Percentiles rank a stretch among this genome's conserved stretches.
Evolutionary conservation across 2,113 vertebrate species (phyloP).

Genomic region (Phaethornis superciliosus): DNA sequence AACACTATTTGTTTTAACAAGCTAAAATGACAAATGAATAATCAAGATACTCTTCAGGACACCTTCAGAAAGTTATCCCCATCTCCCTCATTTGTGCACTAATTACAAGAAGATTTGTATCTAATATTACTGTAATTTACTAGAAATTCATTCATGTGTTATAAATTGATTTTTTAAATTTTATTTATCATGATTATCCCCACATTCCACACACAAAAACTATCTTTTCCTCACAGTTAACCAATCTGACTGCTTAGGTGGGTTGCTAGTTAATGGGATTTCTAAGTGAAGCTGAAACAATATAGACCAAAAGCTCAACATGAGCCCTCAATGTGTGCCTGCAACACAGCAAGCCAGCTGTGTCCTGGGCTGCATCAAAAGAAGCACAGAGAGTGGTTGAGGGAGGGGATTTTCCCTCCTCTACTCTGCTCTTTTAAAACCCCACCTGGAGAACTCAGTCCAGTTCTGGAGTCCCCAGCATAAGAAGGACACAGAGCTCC

Average conservation of each 20-base stretch:
- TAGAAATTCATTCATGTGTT: background rate
- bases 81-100: background rate
- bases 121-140: background rate
- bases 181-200: background rate
- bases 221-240: background rate
- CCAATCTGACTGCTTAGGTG: background rate
- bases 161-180: background rate
- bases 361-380: too few relatives aligned
- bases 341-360: too few relatives aligned
- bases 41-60: background rate
- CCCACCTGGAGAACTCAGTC: too few relatives aligned
- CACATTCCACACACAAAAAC: background rate
- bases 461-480: too few relatives aligned
- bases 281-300: background rate
- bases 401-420: too few relatives aligned
- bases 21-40: background rate
- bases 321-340: too few relatives aligned
- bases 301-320: too few relatives aligned
- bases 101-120: background rate
- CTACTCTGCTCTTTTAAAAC: too few relatives aligned
- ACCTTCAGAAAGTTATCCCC: background rate
- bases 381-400: too few relatives aligned
- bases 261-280: background rate
- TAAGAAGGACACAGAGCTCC: too few relatives aligned
- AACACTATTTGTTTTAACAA: background rate